These are phyloP conservation scores for Trachelus tabidus DNA, from an alignment of 2,888 invertebrate species.

Conservation along the genomic window DNA sequence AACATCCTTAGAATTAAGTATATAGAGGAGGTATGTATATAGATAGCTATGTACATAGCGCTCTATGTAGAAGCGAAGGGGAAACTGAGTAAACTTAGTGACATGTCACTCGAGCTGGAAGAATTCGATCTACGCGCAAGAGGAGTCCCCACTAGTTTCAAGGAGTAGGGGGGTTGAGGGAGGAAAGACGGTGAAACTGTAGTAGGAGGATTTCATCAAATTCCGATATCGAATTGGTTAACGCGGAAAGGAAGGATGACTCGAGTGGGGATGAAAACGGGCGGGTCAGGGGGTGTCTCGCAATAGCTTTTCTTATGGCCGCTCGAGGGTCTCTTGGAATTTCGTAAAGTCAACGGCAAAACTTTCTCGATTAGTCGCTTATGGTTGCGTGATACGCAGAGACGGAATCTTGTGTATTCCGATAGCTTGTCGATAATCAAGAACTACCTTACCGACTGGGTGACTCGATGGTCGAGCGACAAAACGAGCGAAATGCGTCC, in stretches of 20 bases:
- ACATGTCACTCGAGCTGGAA: conserved; percentile 64
- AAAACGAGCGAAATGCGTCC: not conserved
- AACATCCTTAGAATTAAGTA: no score
- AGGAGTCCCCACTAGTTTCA: conserved; percentile 25
- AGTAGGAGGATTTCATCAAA: conserved; percentile 59
- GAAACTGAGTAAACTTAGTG: conserved; percentile 56
- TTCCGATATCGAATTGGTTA: conserved; percentile 59
- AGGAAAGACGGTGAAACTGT: conserved; percentile 29
- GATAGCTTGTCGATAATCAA: conserved; percentile 37
- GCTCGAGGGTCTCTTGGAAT: conserved; percentile 37
- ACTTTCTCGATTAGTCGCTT: not conserved
- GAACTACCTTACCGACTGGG: conserved; percentile 15
- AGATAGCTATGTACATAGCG: conserved; percentile 7
- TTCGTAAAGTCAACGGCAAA: conserved; percentile 13
- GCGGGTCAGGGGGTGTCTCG: not conserved
- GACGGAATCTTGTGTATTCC: not conserved
- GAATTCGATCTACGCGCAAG: conserved; percentile 56
- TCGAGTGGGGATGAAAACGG: conserved; percentile 25
- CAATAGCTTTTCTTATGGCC: not conserved
- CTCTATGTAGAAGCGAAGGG: conserved; percentile 12
- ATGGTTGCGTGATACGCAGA: not conserved
- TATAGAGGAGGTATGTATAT: not conserved
- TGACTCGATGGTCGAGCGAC: conserved; percentile 4
- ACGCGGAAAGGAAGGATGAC: conserved; percentile 19
- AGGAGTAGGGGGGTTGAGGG: conserved; percentile 19